These are phyloP conservation scores for Scolanthus callimorphus DNA, from an alignment of 92 coral and sea anemone genomes.

Conservation along the genomic window DNA sequence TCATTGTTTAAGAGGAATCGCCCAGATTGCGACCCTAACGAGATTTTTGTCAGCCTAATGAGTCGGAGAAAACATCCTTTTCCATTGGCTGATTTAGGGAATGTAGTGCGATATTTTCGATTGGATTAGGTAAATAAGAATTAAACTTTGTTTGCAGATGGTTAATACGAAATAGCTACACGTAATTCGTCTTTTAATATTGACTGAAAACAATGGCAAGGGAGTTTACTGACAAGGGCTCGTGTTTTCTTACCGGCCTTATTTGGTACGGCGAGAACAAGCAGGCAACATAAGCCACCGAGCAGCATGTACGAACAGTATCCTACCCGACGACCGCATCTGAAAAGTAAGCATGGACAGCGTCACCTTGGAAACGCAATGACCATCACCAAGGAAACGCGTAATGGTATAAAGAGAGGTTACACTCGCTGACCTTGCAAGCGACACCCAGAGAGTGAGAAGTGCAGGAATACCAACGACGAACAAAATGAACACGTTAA, in stretches of 20 bases:
- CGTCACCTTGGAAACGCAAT: background rate
- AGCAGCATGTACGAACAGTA: constrained; percentile 16
- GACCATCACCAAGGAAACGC: background rate
- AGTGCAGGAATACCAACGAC: constrained; percentile 16
- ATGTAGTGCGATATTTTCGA: no score
- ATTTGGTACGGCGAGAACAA: constrained; percentile 26
- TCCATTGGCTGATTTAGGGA: no score
- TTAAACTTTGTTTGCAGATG: no score
- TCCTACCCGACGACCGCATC: constrained; percentile 36
- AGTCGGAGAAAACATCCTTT: no score
- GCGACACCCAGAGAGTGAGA: constrained; percentile 4
- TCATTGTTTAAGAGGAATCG: no score
- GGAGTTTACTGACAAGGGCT: no score
- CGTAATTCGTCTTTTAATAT: no score
- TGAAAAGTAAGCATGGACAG: background rate
- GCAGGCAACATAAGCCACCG: constrained; percentile 19
- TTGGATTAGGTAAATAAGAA: no score
- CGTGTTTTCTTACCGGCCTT: constrained; percentile 14
- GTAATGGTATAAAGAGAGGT: background rate
- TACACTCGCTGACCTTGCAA: constrained; percentile 14
- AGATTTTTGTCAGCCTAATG: no score
- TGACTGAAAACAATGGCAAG: no score
- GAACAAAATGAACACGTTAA: constrained; percentile 19
- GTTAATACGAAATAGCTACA: no score
- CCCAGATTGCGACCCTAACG: no score